These are phyloP conservation scores for Diloba caeruleocephala DNA, from an alignment of 2,888 invertebrate species.

Conservation along the genomic window DNA sequence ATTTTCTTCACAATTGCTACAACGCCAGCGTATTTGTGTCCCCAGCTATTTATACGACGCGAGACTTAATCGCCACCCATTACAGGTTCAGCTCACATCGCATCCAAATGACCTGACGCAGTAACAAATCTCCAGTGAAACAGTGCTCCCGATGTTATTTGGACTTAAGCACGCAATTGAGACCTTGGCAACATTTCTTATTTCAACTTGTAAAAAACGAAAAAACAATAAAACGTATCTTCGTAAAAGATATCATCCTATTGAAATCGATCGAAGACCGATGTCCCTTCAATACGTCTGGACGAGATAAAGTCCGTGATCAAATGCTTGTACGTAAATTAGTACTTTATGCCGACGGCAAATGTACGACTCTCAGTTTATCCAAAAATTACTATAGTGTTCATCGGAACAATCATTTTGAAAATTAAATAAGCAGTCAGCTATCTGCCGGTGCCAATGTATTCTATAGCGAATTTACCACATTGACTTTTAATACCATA, in stretches of 20 bases:
- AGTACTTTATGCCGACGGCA: constrained; percentile 47
- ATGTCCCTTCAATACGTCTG: constrained; percentile 52
- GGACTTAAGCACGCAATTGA: constrained; percentile 31
- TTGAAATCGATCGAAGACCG: constrained; percentile 13
- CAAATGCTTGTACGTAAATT: constrained; percentile 49
- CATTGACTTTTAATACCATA: constrained; percentile 72
- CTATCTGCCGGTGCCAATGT: constrained; percentile 12
- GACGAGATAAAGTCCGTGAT: constrained; percentile 62
- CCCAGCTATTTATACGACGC: constrained; percentile 66
- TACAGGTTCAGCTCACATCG: constrained; percentile 63
- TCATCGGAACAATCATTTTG: too few species aligned
- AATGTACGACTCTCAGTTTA: too few species aligned
- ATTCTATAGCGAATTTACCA: constrained; percentile 28
- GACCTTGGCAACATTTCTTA: constrained; percentile 22
- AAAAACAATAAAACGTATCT: constrained; percentile 4
- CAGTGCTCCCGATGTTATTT: constrained; percentile 39
- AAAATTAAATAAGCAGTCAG: neutral
- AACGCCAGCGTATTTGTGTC: constrained; percentile 62
- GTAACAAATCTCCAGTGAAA: constrained; percentile 59
- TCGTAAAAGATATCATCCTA: constrained; percentile 2
- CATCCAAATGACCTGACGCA: constrained; percentile 67
- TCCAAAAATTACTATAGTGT: too few species aligned
- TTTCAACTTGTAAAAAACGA: constrained; percentile 6
- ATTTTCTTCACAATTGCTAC: constrained; percentile 65
- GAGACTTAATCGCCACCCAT: constrained; percentile 68